These are phyloP conservation scores for Nasonia giraulti DNA, from an alignment of 1,140 invertebrate genomes.

Conservation along the genomic window DNA sequence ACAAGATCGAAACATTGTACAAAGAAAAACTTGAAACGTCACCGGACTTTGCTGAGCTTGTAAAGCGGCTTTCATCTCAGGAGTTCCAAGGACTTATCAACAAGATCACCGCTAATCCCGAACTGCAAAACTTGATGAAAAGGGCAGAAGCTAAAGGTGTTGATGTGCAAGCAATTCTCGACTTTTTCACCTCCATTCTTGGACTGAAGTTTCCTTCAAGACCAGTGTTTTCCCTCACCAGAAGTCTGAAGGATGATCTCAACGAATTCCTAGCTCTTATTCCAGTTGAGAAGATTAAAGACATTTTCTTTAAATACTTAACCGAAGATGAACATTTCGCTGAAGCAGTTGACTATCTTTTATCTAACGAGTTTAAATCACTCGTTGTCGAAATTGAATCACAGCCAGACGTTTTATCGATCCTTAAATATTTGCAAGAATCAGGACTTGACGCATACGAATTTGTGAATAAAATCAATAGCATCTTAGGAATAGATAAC, in stretches of 20 bases:
- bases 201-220: slow-evolving; percentile 56
- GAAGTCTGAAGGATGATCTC: slow-evolving; percentile 48
- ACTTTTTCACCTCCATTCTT: slow-evolving; percentile 54
- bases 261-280: slow-evolving; percentile 55
- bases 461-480: slow-evolving; percentile 54
- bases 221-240: background rate
- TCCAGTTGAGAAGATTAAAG: slow-evolving; percentile 49
- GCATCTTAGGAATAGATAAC: slow-evolving; percentile 46
- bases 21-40: slow-evolving; percentile 57
- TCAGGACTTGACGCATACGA: slow-evolving; percentile 52
- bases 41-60: slow-evolving; percentile 54
- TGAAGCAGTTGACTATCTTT: slow-evolving; percentile 48
- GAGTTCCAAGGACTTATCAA: slow-evolving; percentile 50
- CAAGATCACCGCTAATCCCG: slow-evolving; percentile 35
- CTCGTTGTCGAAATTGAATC: slow-evolving; percentile 52
- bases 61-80: slow-evolving; percentile 46
- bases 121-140: slow-evolving; percentile 37
- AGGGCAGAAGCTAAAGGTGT: slow-evolving; percentile 54
- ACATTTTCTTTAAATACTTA: slow-evolving; percentile 55
- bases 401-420: slow-evolving; percentile 51
- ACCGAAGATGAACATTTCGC: slow-evolving; percentile 53
- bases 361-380: slow-evolving; percentile 54
- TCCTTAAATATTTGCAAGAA: slow-evolving; percentile 52
- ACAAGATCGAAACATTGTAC: slow-evolving; percentile 56
- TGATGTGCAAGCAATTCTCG: slow-evolving; percentile 50